Base-by-base conservation (phyloP, 1,140 invertebrate genomes). In the Drosophila subobscura region DNA sequence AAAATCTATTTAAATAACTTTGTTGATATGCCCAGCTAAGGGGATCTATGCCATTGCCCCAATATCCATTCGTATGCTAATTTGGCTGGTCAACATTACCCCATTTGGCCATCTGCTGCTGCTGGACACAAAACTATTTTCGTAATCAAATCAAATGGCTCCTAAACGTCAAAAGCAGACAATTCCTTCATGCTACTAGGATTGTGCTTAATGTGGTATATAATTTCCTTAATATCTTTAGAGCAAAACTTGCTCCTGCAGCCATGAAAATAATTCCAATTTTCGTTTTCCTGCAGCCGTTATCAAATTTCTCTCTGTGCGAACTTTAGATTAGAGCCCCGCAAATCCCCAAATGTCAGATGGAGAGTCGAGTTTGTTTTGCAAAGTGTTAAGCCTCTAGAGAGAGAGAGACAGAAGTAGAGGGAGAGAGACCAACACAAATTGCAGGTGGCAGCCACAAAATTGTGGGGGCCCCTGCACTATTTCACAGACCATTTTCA, bases 401-500 rank as follows among this genome's bases (percentile, higher is more conserved):
- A 68, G 67, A 68, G 64, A 12, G 8, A 4, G 33, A 4, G 10
- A 37, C 8, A 1, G 27, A 6, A 5, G 1, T 0, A 33, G 27
- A 6, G 27, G 1, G 6, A 33, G 33, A 37, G 33, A 37, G 33
- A 37, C 10, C 66, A 51, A 70, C 66, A 68, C 66, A 70, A 70
- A 70, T 70, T 70, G 66, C 66, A 70, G 66, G 66, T 70, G 66
- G 51, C 66, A 70, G 53, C 66, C 64, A 50, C 51, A 70, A 68
- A 53, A 61, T 50, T 61, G 58, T 50, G 58, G 37, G 58, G 23
- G 12, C 50, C 25, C 29, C 52, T 49, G 16, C 16, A 45, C 25
- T 29, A 16, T 65, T 44, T 50, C 58, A 5, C 50, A 52, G 14
- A 16, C 63, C 50, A 65, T 67, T 66, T 68, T 37, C 51, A 12